These are phyloP conservation scores for Propithecus coquereli DNA, from an alignment of 2,113 vertebrate genomes.

Conservation along the genomic window DNA sequence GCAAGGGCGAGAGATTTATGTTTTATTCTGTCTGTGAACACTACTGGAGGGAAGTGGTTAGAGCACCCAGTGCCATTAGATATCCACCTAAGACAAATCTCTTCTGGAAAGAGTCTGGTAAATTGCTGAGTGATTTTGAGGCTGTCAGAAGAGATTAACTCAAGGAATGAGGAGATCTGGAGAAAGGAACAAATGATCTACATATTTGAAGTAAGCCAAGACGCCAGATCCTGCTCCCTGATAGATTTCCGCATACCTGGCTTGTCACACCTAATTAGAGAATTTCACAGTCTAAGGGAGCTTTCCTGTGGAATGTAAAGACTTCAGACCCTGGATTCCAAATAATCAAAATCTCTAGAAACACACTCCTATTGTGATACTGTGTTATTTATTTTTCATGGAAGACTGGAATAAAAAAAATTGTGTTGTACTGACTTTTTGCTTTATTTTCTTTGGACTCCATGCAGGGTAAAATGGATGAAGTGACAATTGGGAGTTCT, in stretches of 20 bases:
- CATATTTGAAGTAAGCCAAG: neutral
- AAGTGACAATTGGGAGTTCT: slow-evolving; percentile 11
- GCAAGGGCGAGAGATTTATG: neutral
- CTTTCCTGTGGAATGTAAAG: slow-evolving; percentile 51
- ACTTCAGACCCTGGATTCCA: slow-evolving; percentile 41
- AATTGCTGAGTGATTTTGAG: neutral
- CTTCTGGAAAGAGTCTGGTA: neutral
- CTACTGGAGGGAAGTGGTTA: neutral
- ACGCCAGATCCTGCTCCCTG: neutral
- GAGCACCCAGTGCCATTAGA: neutral
- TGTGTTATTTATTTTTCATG: slow-evolving; percentile 17
- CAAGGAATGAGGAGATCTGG: neutral
- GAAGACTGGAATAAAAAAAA: neutral
- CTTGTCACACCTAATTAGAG: neutral
- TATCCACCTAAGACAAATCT: neutral
- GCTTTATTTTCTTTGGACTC: slow-evolving; percentile 57
- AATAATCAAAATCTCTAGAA: slow-evolving; percentile 44
- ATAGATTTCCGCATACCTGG: neutral
- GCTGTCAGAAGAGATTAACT: neutral
- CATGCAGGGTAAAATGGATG: neutral
- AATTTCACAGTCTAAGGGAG: slow-evolving; percentile 32
- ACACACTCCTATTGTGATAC: slow-evolving; percentile 39
- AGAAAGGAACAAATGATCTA: neutral
- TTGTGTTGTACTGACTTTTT: slow-evolving; percentile 13
- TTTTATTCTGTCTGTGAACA: neutral